phyloP scores from a whole-genome alignment of 2,113 vertebrate genomes.

The Psittacula cyanocephala region DNA sequence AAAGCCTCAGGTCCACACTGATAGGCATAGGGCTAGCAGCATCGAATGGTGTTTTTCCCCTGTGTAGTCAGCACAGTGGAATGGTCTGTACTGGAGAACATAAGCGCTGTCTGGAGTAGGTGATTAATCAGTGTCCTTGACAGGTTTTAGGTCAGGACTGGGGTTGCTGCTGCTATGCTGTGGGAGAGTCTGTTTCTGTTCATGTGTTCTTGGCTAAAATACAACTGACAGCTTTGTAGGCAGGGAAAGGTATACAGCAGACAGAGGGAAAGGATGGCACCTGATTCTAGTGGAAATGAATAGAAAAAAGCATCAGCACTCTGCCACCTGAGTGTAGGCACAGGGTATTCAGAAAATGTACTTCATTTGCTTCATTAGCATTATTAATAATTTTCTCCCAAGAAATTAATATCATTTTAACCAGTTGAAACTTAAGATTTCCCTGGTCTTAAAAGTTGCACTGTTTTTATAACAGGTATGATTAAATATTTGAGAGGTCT shows the following conservation, averaged over 20 bases:
- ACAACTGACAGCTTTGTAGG: background rate
- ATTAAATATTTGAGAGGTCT: background rate
- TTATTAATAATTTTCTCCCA: background rate
- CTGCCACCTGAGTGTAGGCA: background rate
- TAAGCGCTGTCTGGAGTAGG: background rate
- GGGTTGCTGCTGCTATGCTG: background rate
- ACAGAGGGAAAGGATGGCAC: background rate
- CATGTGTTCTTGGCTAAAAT: background rate
- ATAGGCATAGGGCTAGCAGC: background rate
- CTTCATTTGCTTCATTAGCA: background rate
- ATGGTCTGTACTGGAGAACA: accelerated
- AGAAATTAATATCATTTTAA: background rate
- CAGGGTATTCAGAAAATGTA: background rate
- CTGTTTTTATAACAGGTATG: background rate
- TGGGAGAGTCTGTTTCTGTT: background rate
- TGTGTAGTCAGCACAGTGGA: background rate
- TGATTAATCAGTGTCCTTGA: background rate
- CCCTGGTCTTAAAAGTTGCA: background rate
- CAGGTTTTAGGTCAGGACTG: background rate
- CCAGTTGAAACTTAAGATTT: background rate
- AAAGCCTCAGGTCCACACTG: background rate
- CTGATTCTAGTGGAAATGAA: background rate
- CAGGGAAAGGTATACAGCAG: background rate
- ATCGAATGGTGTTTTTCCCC: background rate
- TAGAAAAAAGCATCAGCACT: background rate